Conservation (phyloP, 2,888 invertebrate genomes). For the Cryptosula pallasiana region DNA sequence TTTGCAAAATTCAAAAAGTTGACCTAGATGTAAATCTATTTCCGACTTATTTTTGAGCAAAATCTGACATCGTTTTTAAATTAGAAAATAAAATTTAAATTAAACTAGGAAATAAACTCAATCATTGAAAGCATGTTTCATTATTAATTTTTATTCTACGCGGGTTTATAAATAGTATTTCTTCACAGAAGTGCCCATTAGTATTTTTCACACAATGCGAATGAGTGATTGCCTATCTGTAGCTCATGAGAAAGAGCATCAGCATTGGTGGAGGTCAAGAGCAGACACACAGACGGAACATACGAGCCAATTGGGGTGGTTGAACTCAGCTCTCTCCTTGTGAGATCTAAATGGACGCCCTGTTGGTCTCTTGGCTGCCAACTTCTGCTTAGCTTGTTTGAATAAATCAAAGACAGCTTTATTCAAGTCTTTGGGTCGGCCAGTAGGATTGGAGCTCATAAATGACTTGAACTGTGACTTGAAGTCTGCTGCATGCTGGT, state of each 20-base stretch:
- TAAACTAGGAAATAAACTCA: too few relatives aligned
- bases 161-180: too few relatives aligned
- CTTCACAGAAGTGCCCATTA: too few relatives aligned
- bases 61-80: too few relatives aligned
- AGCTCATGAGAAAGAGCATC: background rate
- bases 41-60: too few relatives aligned
- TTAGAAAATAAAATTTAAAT: too few relatives aligned
- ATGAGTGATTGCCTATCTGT: too few relatives aligned
- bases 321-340: background rate
- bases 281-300: background rate
- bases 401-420: background rate
- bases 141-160: too few relatives aligned
- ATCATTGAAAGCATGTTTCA: too few relatives aligned
- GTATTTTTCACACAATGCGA: too few relatives aligned
- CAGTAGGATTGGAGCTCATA: background rate
- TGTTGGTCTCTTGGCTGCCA: background rate
- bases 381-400: background rate
- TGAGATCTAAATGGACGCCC: background rate
- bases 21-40: too few relatives aligned
- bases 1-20: too few relatives aligned
- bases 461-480: background rate
- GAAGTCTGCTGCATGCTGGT: conserved; percentile 1
- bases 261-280: background rate
- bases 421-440: background rate
- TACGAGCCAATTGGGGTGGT: background rate